phyloP scores from a whole-genome alignment of 2,888 invertebrate genomes.

The Ophion ventricosus region DNA sequence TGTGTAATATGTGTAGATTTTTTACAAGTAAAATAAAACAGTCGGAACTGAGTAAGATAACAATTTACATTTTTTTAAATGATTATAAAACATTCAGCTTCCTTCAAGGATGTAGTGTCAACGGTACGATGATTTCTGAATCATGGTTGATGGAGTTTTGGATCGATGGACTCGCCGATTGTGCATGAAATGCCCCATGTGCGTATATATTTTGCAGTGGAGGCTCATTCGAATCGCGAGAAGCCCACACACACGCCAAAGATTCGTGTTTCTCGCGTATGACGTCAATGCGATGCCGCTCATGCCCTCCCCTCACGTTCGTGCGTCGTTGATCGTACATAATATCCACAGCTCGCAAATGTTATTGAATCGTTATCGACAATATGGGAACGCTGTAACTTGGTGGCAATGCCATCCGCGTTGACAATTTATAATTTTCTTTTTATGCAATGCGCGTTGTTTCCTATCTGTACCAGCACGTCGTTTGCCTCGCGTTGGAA shows the following conservation, averaged over 20 bases:
- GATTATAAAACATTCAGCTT: no score
- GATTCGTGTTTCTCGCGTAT: conserved; percentile 53
- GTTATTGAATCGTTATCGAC: conserved; percentile 64
- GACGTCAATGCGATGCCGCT: conserved; percentile 58
- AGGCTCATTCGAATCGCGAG: conserved; percentile 23
- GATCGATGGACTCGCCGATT: neutral
- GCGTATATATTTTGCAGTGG: neutral
- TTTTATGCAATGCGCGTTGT: conserved; percentile 2
- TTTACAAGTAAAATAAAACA: no score
- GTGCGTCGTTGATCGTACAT: conserved; percentile 39
- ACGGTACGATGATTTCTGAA: no score
- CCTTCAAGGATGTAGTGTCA: no score
- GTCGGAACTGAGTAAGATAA: no score
- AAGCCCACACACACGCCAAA: conserved; percentile 35
- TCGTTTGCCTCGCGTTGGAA: conserved; percentile 12
- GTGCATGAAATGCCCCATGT: neutral
- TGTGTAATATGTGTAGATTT: no score
- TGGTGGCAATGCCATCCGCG: conserved; percentile 47
- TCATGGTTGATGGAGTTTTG: no score
- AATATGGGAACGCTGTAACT: conserved; percentile 52
- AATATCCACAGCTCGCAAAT: conserved; percentile 51
- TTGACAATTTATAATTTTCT: conserved; percentile 4
- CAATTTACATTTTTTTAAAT: no score
- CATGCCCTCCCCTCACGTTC: neutral
- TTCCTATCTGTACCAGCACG: neutral